Base-by-base conservation (phyloP, 2,888 invertebrate species). In the Ectropis crepuscularia region DNA sequence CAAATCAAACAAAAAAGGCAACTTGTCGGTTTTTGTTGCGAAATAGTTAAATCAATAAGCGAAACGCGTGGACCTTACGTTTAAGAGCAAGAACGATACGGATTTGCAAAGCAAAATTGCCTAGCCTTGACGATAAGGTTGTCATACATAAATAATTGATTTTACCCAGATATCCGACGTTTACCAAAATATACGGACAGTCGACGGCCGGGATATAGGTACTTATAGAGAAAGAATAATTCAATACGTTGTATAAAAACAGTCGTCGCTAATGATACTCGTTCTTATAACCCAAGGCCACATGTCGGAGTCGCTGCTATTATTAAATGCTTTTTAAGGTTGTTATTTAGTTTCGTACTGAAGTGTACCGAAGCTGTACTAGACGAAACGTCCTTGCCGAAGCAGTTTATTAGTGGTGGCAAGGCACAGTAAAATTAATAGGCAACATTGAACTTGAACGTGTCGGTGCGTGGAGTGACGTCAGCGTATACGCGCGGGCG, bases 401-500 rank as follows among this genome's bases (percentile, higher is more conserved):
- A 65, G 53, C 53, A 63, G 61, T 70, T 65, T 68, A 63, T 66
- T 69, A 66, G 66, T 70, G 63, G 80, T 82, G 80, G 78, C 76
- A 78, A 79, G 78, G 79, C 78, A 79, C 81, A 76, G 81, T 82
- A 77, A 83, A 88, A 87, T 86, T 87, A 88, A 88, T 85, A 85
- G 85, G 81, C 87, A 91, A 75, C 92, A 91, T 90, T 92, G 92
- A 92, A 92, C 91, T 91, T 92, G 92, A 90, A 88, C 89, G 87
- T 78, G 75, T 75, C 75, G 75, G 79, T 83, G 85, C 85, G 87
- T 88, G 88, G 79, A 74, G 80, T 89, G 90, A 89, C 90, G 90
- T 90, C 86, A 89, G 73, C 76, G 72, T 77, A 80, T 84, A 80
- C 82, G 83, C 79, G 84, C 79, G 75, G 74, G 67, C 64, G 11